These are phyloP conservation scores for Octonoba sinensis DNA, from an alignment of 2,888 invertebrate genomes.

Conservation along the genomic window DNA sequence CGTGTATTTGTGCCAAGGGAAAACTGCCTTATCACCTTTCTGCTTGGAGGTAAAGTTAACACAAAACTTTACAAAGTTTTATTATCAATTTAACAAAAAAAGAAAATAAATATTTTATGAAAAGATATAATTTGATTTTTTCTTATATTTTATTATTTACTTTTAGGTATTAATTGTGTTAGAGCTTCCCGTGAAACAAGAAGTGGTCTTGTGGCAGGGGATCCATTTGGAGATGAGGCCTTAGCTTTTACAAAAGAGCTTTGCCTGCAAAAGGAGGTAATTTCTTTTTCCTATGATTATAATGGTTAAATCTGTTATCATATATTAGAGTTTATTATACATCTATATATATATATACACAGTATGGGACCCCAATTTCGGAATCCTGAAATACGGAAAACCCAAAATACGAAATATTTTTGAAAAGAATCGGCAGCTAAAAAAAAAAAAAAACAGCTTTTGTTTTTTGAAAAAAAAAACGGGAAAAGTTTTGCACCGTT, in stretches of 20 bases:
- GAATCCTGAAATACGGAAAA: too few relatives aligned
- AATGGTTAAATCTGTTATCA: too few relatives aligned
- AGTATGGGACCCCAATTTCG: too few relatives aligned
- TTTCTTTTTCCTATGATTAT: not conserved
- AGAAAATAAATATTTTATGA: not conserved
- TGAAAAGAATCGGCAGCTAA: too few relatives aligned
- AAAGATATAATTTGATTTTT: not conserved
- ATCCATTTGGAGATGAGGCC: slow-evolving; percentile 95
- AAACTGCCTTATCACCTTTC: slow-evolving; percentile 93
- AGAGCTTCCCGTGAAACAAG: slow-evolving; percentile 83
- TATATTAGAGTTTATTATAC: too few relatives aligned
- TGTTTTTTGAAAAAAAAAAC: too few relatives aligned
- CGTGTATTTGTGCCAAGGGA: slow-evolving; percentile 94
- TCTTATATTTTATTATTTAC: slow-evolving; percentile 1
- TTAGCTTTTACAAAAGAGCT: slow-evolving; percentile 88
- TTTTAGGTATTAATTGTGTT: slow-evolving; percentile 83
- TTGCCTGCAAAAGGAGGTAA: slow-evolving; percentile 86
- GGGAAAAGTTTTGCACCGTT: too few relatives aligned
- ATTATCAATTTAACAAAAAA: not conserved
- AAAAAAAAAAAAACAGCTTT: too few relatives aligned
- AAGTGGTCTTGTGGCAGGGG: slow-evolving; percentile 80
- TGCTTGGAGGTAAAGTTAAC: slow-evolving; percentile 79
- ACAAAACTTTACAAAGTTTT: not conserved
- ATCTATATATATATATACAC: too few relatives aligned
- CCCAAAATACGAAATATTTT: too few relatives aligned